A percentile compares a stretch with the other conserved stretches of the same genome.
Evolutionary conservation across 2,113 vertebrate species (phyloP).

Genomic region (Diadophis punctatus): DNA sequence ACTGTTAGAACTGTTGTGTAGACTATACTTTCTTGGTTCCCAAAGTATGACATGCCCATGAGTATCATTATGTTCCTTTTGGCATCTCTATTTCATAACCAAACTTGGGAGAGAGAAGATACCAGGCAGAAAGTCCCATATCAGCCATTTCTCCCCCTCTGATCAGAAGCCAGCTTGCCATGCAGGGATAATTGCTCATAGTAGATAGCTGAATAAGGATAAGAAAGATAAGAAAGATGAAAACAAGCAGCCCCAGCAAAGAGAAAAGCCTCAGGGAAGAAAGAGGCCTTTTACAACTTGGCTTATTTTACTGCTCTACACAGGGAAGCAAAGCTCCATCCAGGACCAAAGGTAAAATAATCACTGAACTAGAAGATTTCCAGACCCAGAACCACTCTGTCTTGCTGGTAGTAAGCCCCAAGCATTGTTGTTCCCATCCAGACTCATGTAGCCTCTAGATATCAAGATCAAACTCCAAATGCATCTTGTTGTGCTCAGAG

Average conservation of each 20-base stretch:
- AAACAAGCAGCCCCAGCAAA: background rate
- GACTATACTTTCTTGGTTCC: background rate
- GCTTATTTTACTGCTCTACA: background rate
- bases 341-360: background rate
- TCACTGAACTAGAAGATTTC: background rate
- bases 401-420: background rate
- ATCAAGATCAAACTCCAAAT: background rate
- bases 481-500: background rate
- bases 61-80: background rate
- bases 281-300: background rate
- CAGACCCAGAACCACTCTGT: background rate
- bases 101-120: background rate
- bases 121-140: background rate
- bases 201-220: background rate
- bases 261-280: background rate
- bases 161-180: background rate
- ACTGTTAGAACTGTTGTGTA: background rate
- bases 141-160: background rate
- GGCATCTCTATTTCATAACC: background rate
- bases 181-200: background rate
- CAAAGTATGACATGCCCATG: background rate
- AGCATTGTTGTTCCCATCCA: background rate
- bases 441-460: background rate
- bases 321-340: background rate
- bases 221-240: background rate